Percentiles rank a stretch among this genome's conserved stretches.
These are phyloP conservation scores for Cheirogaleus major DNA, from an alignment of 2,797 vertebrate species.

Conservation along the genomic window DNA sequence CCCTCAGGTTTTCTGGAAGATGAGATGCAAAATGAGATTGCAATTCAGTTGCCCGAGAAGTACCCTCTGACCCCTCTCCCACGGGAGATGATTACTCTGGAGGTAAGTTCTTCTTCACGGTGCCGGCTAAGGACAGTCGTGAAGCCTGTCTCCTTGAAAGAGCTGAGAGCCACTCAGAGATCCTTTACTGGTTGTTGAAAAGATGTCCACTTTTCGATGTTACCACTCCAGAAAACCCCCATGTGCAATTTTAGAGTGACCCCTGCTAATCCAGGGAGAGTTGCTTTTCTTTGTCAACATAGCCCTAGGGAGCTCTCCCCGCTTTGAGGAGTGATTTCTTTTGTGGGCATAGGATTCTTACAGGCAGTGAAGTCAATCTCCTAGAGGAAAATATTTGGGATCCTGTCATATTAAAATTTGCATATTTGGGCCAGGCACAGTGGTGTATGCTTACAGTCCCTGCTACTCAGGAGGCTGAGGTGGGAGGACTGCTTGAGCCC, in stretches of 20 bases:
- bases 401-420: neutral
- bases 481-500: neutral
- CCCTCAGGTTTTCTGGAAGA: slow-evolving; percentile 88
- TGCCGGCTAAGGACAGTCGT: neutral
- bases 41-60: slow-evolving; percentile 79
- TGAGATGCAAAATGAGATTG: slow-evolving; percentile 84
- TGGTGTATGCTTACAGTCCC: neutral
- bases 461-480: neutral
- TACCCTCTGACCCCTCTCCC: slow-evolving; percentile 85
- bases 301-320: neutral
- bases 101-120: slow-evolving; percentile 78
- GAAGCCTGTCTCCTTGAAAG: neutral
- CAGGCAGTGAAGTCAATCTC: neutral
- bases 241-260: neutral
- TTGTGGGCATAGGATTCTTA: neutral
- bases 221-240: neutral
- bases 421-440: neutral
- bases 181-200: neutral
- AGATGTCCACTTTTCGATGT: neutral
- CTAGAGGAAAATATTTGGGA: neutral
- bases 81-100: slow-evolving; percentile 88
- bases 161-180: too few species aligned
- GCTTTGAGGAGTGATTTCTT: neutral
- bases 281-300: neutral
- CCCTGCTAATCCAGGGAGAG: neutral